Percentiles rank a stretch among this genome's conserved stretches.
Evolutionary conservation across 2,797 vertebrate genomes (phyloP).

Genomic region (Takifugu rubripes): DNA sequence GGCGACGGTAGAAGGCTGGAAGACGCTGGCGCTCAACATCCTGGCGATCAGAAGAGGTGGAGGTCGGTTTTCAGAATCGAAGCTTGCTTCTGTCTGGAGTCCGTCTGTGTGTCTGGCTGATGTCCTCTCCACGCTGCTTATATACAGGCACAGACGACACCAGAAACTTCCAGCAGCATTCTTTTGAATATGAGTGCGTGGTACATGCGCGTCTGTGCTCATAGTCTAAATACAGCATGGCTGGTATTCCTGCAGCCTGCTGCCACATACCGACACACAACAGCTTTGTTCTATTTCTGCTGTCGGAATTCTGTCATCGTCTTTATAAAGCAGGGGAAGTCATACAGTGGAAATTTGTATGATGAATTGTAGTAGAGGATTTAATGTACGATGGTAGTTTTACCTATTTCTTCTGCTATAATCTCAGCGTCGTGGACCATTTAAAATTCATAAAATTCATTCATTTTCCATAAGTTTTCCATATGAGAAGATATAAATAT

Average conservation of each 20-base stretch:
- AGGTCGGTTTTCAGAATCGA: constrained; percentile 2
- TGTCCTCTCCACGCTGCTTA: constrained; percentile 34
- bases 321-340: constrained; percentile 28
- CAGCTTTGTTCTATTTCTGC: constrained; percentile 71
- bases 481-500: no score
- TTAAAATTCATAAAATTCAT: no score
- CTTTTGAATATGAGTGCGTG: constrained; percentile 26
- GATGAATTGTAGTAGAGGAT: no score
- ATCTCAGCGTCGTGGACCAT: no score
- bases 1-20: constrained; percentile 50
- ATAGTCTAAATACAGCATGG: constrained; percentile 64
- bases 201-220: constrained; percentile 25
- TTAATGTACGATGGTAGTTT: no score
- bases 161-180: constrained; percentile 72
- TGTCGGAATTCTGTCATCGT: constrained; percentile 31
- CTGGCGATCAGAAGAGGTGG: constrained; percentile 6
- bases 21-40: constrained; percentile 74
- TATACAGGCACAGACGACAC: constrained; percentile 38
- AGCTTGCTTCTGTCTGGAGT: constrained; percentile 16
- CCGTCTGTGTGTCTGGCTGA: constrained; percentile 17
- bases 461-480: no score
- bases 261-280: constrained; percentile 61
- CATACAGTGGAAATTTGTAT: neutral
- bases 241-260: constrained; percentile 49
- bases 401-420: no score